Conservation (phyloP, 2,113 vertebrate species). For the Grammomys surdaster region DNA sequence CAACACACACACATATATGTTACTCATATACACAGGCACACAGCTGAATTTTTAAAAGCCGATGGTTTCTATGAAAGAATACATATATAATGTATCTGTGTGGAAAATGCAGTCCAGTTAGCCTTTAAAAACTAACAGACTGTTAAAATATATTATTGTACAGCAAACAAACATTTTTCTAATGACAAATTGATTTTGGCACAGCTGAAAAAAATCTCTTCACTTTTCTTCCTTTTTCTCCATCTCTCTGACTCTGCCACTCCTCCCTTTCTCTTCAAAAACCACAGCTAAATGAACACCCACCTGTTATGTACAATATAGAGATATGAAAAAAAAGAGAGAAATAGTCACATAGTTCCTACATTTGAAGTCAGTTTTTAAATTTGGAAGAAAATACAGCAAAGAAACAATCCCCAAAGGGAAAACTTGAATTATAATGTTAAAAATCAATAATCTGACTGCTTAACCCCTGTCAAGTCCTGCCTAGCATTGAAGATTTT, state of each 20-base stretch:
- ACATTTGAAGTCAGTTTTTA: slow-evolving; percentile 16
- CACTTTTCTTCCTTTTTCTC: background rate
- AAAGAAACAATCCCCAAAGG: background rate
- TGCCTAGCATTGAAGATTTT: background rate
- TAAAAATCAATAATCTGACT: background rate
- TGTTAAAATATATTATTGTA: slow-evolving; percentile 24
- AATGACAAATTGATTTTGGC: background rate
- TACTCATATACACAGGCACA: background rate
- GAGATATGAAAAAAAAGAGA: slow-evolving; percentile 48
- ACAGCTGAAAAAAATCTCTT: background rate
- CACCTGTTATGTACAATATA: background rate
- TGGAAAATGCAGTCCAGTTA: background rate
- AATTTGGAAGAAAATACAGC: background rate
- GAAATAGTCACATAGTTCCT: background rate
- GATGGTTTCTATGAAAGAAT: background rate
- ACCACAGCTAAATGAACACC: background rate
- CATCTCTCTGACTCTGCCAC: background rate
- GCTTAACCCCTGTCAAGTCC: background rate
- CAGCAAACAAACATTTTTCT: slow-evolving; percentile 17
- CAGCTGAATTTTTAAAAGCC: background rate
- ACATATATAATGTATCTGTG: background rate
- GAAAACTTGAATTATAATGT: slow-evolving; percentile 5
- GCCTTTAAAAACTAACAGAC: slow-evolving; percentile 24
- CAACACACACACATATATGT: too few relatives aligned
- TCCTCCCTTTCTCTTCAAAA: background rate